A percentile compares a stretch with the other conserved stretches of the same genome.
Conservation (phyloP, 1,140 invertebrate genomes). For the Oncopeltus fasciatus region DNA sequence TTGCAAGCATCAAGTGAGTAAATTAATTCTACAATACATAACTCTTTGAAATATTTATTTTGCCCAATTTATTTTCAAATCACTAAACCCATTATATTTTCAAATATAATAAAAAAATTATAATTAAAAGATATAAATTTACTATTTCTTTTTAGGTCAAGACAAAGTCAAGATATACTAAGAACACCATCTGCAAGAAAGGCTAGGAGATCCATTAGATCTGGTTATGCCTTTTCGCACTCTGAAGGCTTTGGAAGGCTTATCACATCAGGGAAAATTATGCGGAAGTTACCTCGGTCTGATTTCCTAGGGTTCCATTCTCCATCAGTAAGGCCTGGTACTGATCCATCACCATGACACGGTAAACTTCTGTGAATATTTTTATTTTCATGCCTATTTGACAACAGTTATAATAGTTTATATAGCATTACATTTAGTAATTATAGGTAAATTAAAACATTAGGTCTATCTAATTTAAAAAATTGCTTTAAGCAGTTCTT, state of each 20-base stretch:
- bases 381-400: neutral
- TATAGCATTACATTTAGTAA: no score
- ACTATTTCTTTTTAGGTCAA: constrained; percentile 34
- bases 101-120: neutral
- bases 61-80: neutral
- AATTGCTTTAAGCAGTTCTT: no score
- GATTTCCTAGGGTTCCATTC: constrained; percentile 18
- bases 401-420: no score
- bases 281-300: constrained; percentile 65
- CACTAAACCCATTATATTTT: neutral
- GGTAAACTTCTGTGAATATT: constrained; percentile 5
- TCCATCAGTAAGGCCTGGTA: neutral
- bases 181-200: constrained; percentile 73
- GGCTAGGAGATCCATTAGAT: constrained; percentile 76
- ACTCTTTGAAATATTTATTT: neutral
- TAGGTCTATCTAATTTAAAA: no score
- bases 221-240: constrained; percentile 97
- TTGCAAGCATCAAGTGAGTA: constrained; percentile 30
- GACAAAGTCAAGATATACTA: constrained; percentile 58
- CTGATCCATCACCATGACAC: constrained; percentile 12
- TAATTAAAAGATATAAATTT: neutral
- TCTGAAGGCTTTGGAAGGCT: constrained; percentile 78
- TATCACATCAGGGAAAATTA: constrained; percentile 95
- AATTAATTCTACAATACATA: neutral
- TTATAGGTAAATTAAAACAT: no score